Evolutionary conservation across 2,113 vertebrate genomes (phyloP).

Genomic region (Vimba vimba): DNA sequence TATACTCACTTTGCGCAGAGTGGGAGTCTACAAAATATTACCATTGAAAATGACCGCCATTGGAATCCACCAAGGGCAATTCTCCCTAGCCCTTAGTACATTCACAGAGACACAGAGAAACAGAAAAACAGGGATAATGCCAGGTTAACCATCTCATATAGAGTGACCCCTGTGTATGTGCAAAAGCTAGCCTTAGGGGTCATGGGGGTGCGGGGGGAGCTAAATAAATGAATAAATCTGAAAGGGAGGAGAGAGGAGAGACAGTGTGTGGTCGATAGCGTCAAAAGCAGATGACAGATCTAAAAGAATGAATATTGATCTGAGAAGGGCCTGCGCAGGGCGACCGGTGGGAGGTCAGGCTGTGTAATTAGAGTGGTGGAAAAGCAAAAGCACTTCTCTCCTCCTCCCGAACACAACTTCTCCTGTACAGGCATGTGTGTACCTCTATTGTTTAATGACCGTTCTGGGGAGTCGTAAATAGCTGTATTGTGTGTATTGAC

Average conservation of each 20-base stretch:
- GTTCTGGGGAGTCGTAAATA: background rate
- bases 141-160: conserved; percentile 53
- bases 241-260: conserved; percentile 68
- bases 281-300: conserved; percentile 85
- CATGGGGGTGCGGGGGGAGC: conserved; percentile 34
- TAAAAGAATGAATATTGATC: conserved; percentile 88
- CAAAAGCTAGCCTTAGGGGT: conserved; percentile 48
- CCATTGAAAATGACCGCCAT: conserved; percentile 58
- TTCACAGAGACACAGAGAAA: conserved; percentile 37
- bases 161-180: conserved; percentile 50
- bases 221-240: conserved; percentile 78
- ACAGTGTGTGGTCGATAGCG: conserved; percentile 80
- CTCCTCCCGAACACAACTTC: conserved; percentile 27
- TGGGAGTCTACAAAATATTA: conserved; percentile 54
- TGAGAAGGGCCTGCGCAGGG: conserved; percentile 70
- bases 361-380: conserved; percentile 76
- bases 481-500: background rate
- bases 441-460: background rate
- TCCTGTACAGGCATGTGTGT: background rate
- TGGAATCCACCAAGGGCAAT: conserved; percentile 54
- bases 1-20: conserved; percentile 36
- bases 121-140: conserved; percentile 51
- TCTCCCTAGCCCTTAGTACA: conserved; percentile 48
- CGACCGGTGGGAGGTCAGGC: conserved; percentile 81
- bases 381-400: conserved; percentile 59